These are phyloP conservation scores for Acanthosepion lycidas DNA, from an alignment of 2,888 invertebrate species.

Conservation along the genomic window DNA sequence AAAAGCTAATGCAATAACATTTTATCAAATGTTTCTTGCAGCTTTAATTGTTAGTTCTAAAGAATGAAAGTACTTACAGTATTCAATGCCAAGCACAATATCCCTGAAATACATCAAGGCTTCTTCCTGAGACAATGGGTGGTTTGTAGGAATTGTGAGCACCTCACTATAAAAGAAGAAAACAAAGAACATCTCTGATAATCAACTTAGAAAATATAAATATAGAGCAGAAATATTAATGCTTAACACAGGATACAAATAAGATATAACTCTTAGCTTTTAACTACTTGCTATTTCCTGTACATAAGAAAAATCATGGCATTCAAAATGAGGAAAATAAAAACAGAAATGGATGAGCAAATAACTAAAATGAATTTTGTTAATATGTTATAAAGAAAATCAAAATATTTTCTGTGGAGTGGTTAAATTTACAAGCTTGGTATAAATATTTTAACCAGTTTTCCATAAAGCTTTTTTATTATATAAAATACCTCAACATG, in stretches of 20 bases:
- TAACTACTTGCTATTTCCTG: neutral
- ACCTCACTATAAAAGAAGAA: slow-evolving; percentile 77
- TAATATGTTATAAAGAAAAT: too few relatives aligned
- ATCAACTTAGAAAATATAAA: neutral
- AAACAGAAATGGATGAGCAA: too few relatives aligned
- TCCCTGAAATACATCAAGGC: slow-evolving; percentile 94
- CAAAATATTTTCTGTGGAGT: too few relatives aligned
- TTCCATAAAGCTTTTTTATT: too few relatives aligned
- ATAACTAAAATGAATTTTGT: too few relatives aligned
- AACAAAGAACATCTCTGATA: neutral
- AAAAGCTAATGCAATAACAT: neutral
- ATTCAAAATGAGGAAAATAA: too few relatives aligned
- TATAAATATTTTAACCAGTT: too few relatives aligned
- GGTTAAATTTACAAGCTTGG: too few relatives aligned
- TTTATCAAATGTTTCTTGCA: neutral
- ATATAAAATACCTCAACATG: too few relatives aligned
- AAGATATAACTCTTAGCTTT: too few relatives aligned
- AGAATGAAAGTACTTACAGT: slow-evolving; percentile 82
- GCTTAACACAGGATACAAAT: neutral
- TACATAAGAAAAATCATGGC: neutral
- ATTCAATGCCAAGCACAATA: slow-evolving; percentile 92
- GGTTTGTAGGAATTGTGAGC: slow-evolving; percentile 89
- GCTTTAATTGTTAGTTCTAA: neutral
- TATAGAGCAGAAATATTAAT: neutral
- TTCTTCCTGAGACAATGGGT: slow-evolving; percentile 86